Conservation (phyloP, 2,888 invertebrate species). For the Nephrotoma guestfalica region DNA sequence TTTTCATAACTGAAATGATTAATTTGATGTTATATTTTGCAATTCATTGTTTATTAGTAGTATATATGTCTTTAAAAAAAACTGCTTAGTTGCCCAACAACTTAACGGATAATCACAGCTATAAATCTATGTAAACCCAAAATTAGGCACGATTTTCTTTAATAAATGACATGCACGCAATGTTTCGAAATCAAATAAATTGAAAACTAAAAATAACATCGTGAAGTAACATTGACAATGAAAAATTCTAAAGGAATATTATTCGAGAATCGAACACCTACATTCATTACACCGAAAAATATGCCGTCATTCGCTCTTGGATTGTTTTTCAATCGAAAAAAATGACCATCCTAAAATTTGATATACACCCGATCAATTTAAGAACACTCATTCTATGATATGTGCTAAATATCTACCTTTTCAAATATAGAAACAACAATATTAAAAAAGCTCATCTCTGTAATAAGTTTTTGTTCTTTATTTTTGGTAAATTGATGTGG, state of each 20-base stretch:
- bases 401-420: background rate
- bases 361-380: background rate
- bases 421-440: background rate
- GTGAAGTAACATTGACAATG: background rate
- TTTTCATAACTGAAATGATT: no score
- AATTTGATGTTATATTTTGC: no score
- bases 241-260: background rate
- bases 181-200: background rate
- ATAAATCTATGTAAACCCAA: background rate
- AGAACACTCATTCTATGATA: background rate
- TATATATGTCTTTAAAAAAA: no score
- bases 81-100: no score
- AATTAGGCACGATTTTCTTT: background rate
- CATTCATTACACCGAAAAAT: background rate
- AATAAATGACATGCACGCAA: background rate
- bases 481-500: background rate
- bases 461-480: background rate
- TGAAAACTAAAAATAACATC: background rate
- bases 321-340: background rate
- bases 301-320: background rate
- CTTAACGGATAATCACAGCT: background rate
- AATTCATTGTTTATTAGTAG: no score
- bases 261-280: background rate
- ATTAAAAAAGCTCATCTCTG: background rate
- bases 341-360: background rate